A percentile compares a stretch with the other conserved stretches of the same genome.
phyloP scores from a whole-genome alignment of 30 jellyfish, hydroid and myxozoan species.

The Pseudorhiza aurosa region DNA sequence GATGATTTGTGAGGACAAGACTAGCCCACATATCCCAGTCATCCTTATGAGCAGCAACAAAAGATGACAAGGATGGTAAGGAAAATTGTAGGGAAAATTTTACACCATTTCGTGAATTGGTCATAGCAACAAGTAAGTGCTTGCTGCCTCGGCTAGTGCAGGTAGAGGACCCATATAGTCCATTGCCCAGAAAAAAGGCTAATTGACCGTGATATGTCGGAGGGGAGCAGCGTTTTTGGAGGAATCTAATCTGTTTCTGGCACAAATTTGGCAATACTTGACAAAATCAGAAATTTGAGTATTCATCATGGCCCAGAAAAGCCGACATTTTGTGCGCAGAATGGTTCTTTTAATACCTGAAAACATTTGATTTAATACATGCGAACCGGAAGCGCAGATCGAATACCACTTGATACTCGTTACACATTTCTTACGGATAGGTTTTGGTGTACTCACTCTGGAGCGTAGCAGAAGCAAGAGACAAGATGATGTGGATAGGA shows the following conservation, averaged over 20 bases:
- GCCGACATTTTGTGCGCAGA: constrained; percentile 10
- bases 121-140: constrained; percentile 31
- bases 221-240: constrained; percentile 33
- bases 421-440: too few species aligned
- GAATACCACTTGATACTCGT: too few species aligned
- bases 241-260: background rate
- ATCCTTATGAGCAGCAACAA: constrained; percentile 15
- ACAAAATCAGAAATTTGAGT: background rate
- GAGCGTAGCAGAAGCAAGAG: too few species aligned
- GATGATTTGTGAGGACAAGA: constrained; percentile 17
- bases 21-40: constrained; percentile 32
- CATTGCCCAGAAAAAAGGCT: constrained; percentile 28
- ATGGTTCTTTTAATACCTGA: constrained; percentile 27
- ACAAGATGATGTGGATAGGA: too few species aligned
- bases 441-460: too few species aligned
- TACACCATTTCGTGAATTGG: constrained; percentile 20
- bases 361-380: too few species aligned
- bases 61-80: background rate
- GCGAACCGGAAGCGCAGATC: too few species aligned
- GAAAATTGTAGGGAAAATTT: constrained; percentile 40
- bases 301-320: constrained; percentile 25
- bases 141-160: constrained; percentile 35
- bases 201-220: constrained; percentile 20
- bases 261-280: constrained; percentile 27
- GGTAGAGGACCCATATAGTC: too few species aligned